phyloP scores from a whole-genome alignment of 2,113 vertebrate species.

The Seriola aureovittata region DNA sequence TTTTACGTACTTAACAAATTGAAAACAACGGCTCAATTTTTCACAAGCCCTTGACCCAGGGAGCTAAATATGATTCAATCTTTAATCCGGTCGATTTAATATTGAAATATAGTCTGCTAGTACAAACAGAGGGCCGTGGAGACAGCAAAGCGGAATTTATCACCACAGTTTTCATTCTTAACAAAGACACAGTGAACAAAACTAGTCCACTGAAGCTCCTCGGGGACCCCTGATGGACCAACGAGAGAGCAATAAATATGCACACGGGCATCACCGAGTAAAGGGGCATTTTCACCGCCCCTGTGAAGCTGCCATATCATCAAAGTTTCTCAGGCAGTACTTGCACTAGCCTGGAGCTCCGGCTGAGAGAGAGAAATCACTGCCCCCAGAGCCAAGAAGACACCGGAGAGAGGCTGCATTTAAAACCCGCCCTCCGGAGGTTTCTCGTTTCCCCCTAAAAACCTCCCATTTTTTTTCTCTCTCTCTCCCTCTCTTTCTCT shows the following conservation, averaged over 20 bases:
- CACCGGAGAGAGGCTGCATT: conserved; percentile 82
- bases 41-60: background rate
- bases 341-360: conserved; percentile 62
- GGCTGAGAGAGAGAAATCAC: conserved; percentile 74
- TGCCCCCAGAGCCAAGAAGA: conserved; percentile 76
- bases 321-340: conserved; percentile 73
- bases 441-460: conserved; percentile 82
- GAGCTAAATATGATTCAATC: background rate
- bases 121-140: background rate
- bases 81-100: conserved; percentile 1
- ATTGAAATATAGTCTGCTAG: background rate
- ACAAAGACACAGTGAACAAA: background rate
- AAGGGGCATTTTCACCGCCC: conserved; percentile 35
- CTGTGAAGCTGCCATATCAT: conserved; percentile 67
- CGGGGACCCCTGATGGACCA: background rate
- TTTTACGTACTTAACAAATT: background rate
- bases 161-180: background rate
- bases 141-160: background rate
- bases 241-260: conserved; percentile 14
- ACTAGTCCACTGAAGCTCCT: background rate
- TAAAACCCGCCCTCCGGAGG: conserved; percentile 87
- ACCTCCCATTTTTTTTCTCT: conserved; percentile 82
- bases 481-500: conserved; percentile 48
- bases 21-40: background rate
- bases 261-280: conserved; percentile 20